Conservation (phyloP, 2,113 vertebrate genomes). For the Rattus rattus region DNA sequence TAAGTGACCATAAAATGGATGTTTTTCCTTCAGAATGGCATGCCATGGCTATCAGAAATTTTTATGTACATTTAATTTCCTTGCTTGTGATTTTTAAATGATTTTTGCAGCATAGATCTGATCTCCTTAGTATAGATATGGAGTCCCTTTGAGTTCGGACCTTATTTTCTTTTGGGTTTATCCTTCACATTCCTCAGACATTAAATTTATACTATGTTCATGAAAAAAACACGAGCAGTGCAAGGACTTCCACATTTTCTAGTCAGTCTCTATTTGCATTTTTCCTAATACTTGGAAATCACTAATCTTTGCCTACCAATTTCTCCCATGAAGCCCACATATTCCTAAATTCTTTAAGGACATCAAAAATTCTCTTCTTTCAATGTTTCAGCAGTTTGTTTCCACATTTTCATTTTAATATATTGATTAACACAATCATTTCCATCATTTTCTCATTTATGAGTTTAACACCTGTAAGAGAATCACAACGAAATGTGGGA, state of each 20-base stretch:
- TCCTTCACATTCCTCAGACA: background rate
- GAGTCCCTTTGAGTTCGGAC: background rate
- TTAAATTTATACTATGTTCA: background rate
- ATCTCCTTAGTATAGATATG: background rate
- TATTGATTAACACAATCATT: background rate
- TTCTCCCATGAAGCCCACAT: background rate
- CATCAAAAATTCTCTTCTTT: background rate
- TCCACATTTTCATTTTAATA: background rate
- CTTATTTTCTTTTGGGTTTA: background rate
- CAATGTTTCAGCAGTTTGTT: background rate
- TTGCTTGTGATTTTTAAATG: background rate
- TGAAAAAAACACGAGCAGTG: background rate
- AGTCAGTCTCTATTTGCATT: background rate
- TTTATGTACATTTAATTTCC: background rate
- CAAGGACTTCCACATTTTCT: accelerated
- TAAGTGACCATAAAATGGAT: background rate
- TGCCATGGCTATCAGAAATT: background rate
- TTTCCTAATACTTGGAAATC: background rate
- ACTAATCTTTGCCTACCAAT: background rate
- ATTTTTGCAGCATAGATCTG: background rate
- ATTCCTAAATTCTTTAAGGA: background rate
- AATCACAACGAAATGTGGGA: background rate
- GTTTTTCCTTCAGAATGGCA: background rate
- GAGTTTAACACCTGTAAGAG: background rate
- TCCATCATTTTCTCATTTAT: background rate